Evolutionary conservation across 2,797 vertebrate genomes (phyloP), one percentile per base, ranked within the genome.

Genomic region (Pitangus sulphuratus): DNA sequence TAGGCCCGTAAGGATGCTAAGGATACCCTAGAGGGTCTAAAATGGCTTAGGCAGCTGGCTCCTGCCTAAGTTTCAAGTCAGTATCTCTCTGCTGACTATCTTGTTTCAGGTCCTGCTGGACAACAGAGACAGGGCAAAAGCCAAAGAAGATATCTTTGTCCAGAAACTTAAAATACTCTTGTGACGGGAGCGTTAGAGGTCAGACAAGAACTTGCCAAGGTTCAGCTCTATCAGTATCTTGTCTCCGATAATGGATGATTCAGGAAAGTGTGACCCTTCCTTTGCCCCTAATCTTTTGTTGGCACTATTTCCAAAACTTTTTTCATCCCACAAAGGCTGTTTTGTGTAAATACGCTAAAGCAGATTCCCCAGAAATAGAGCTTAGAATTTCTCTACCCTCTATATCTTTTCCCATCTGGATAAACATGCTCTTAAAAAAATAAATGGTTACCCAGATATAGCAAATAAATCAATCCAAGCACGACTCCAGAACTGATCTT

Each of bases 291-390:
- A 88, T 91, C 54, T 93, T 95, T 74, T 89, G 21, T 22, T 91
- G 86, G 93, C 77, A 91, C 66, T 76, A 45, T 79, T 95, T 96
- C 86, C 88, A 93, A 81, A 86, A 42, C 12, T 86, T 87, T 94
- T 90, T 94, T 93, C 61, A 90, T 57, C 37, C 47, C 77, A 89
- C 88, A 95, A 95, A 91, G 70, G 5, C 74, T 79, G 28, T 84
- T 90, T 69, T 95, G 62, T 93, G 60, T 79, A 84, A 94, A 94
- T 90, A 86, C 9, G 51, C 72, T 35, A 40, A 94, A 91, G 39
- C n/a, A 87, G 51, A 93, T 91, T 79, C 70, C 44, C 20, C 62
- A 90, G 88, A 82, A 95, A 90, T 5, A 83, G n/a, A 64, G 13
- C 28, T 92, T 87, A 68, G 22, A 78, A 31, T 86, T 85, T 69